Percentiles rank a stretch among this genome's conserved stretches.
phyloP scores from a whole-genome alignment of 2,888 invertebrate species.

The Trypoxylon attenuatum region DNA sequence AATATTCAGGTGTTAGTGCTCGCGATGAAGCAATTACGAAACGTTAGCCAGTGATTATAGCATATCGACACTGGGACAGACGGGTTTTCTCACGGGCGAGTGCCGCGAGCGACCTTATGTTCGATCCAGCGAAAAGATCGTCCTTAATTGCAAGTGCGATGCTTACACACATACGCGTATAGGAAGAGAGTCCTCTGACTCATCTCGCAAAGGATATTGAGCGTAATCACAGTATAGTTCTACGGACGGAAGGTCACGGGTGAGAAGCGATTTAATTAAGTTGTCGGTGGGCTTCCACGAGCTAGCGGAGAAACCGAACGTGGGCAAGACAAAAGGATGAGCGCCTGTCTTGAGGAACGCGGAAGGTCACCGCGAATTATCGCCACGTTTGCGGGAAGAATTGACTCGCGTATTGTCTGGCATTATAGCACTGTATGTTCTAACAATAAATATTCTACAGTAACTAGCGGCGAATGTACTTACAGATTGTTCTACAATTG shows the following conservation, averaged over 20 bases:
- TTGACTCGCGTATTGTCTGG: not conserved
- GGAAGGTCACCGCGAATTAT: constrained; percentile 44
- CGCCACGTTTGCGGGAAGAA: constrained; percentile 27
- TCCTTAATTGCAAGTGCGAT: constrained; percentile 19
- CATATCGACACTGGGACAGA: constrained; percentile 8
- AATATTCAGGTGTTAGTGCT: constrained; percentile 1
- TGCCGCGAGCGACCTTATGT: constrained; percentile 23
- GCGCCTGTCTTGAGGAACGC: constrained; percentile 43
- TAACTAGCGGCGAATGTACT: no score
- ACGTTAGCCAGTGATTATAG: not conserved
- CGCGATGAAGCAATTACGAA: constrained; percentile 5
- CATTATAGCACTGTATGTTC: no score
- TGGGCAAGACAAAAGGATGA: constrained; percentile 51
- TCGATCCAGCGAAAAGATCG: constrained; percentile 20
- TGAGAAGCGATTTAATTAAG: constrained; percentile 47
- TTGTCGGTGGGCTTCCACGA: constrained; percentile 39
- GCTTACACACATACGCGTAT: constrained; percentile 9
- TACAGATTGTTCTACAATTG: no score
- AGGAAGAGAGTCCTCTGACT: constrained; percentile 14
- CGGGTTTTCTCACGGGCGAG: constrained; percentile 15
- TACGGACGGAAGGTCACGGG: constrained; percentile 11
- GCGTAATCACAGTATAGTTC: constrained; percentile 18
- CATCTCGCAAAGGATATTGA: constrained; percentile 21
- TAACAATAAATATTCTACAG: no score
- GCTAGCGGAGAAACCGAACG: constrained; percentile 41